Conservation (phyloP, 2,797 vertebrate species). For the Amphiprion clarkii region DNA sequence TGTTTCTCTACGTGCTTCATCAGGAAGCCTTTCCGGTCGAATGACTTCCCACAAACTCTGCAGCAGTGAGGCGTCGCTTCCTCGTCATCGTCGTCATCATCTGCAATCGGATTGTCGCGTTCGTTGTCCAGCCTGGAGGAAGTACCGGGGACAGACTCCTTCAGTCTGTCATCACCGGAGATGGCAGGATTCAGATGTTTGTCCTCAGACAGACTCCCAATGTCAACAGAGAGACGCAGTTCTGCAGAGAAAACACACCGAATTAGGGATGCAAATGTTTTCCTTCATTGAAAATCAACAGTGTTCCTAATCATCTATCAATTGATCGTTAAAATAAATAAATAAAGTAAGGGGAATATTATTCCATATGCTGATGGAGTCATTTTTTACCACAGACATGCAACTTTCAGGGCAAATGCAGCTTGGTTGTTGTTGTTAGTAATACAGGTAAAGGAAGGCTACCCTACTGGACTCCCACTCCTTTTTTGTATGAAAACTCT, state of each 20-base stretch:
- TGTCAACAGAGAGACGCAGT: constrained; percentile 26
- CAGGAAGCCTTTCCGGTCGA: constrained; percentile 61
- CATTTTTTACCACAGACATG: too few relatives aligned
- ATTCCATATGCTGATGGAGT: too few relatives aligned
- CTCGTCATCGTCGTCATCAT: neutral
- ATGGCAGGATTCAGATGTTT: constrained; percentile 7
- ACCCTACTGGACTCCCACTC: too few relatives aligned
- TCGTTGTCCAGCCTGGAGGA: constrained; percentile 21
- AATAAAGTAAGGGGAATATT: too few relatives aligned
- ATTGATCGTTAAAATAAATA: too few relatives aligned
- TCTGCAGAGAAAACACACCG: constrained; percentile 45
- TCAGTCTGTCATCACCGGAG: neutral
- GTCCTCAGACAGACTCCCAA: constrained; percentile 20
- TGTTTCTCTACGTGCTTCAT: constrained; percentile 71
- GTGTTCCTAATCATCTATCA: too few relatives aligned
- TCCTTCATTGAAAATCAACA: too few relatives aligned
- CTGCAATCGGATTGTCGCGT: neutral
- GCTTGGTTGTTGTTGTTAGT: too few relatives aligned
- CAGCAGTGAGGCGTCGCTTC: constrained; percentile 40
- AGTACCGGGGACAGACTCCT: constrained; percentile 22
- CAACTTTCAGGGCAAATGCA: too few relatives aligned
- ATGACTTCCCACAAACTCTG: constrained; percentile 64
- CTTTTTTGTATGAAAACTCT: too few relatives aligned
- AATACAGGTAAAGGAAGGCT: too few relatives aligned
- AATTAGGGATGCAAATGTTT: too few relatives aligned